These are phyloP conservation scores for Aphaenogaster ashmeadi DNA, from an alignment of 1,140 invertebrate genomes.

Conservation along the genomic window DNA sequence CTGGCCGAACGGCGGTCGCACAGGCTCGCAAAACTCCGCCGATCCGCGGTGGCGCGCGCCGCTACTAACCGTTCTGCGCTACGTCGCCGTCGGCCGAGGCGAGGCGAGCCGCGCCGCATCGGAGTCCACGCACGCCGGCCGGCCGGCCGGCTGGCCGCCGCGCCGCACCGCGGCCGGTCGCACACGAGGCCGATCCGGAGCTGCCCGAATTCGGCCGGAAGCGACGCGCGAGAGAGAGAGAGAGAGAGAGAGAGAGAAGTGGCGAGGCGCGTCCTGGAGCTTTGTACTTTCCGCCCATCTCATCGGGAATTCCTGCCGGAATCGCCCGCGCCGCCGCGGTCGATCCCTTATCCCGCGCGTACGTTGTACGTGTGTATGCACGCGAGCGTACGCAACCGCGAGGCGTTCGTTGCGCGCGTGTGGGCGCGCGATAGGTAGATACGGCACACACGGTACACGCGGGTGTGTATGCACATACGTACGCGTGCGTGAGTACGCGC, in stretches of 20 bases:
- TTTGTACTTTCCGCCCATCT: slow-evolving; percentile 78
- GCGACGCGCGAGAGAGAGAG: slow-evolving; percentile 45
- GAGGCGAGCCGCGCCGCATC: background rate
- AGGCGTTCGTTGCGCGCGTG: background rate
- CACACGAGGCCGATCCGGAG: slow-evolving; percentile 79
- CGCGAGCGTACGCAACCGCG: background rate
- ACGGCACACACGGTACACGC: background rate
- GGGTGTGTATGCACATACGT: background rate
- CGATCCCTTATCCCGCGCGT: slow-evolving; percentile 69
- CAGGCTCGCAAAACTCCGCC: slow-evolving; percentile 73
- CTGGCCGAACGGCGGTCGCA: slow-evolving; percentile 84
- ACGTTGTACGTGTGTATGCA: background rate
- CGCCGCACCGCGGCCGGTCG: slow-evolving; percentile 75
- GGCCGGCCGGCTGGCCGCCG: slow-evolving; percentile 75
- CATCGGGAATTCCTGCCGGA: slow-evolving; percentile 78
- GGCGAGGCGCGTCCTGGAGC: slow-evolving; percentile 68
- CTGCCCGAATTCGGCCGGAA: slow-evolving; percentile 81
- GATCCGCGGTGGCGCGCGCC: slow-evolving; percentile 61
- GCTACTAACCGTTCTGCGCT: slow-evolving; percentile 76
- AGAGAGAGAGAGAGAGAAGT: slow-evolving; percentile 42
- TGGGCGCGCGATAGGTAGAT: background rate
- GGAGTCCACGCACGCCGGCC: slow-evolving; percentile 65
- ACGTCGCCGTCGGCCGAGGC: slow-evolving; percentile 24
- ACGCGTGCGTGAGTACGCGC: slow-evolving; percentile 17
- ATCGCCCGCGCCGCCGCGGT: slow-evolving; percentile 65